These are phyloP conservation scores for Euplexia lucipara DNA, from an alignment of 2,888 invertebrate species.

Conservation along the genomic window DNA sequence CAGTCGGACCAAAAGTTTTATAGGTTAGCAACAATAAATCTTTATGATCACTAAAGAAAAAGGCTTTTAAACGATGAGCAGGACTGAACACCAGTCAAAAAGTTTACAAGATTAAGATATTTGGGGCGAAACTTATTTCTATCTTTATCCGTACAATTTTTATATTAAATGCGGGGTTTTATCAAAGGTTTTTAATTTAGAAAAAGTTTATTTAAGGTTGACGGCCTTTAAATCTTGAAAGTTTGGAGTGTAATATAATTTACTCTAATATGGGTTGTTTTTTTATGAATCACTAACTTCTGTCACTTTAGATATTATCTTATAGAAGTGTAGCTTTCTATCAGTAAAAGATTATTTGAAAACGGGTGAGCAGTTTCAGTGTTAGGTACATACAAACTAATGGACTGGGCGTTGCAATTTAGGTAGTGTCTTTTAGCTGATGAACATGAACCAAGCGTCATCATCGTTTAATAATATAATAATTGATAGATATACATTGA, in stretches of 20 bases:
- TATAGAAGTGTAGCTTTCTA: too few relatives aligned
- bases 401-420: too few relatives aligned
- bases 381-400: too few relatives aligned
- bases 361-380: too few relatives aligned
- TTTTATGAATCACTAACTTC: not conserved
- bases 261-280: not conserved
- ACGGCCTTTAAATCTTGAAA: not conserved
- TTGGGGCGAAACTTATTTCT: slow-evolving; percentile 30
- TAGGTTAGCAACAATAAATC: slow-evolving; percentile 57
- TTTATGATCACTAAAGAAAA: slow-evolving; percentile 59
- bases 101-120: slow-evolving; percentile 53
- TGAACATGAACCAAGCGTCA: too few relatives aligned
- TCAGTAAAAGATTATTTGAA: too few relatives aligned
- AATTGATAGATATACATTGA: too few relatives aligned
- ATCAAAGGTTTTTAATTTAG: slow-evolving; percentile 41
- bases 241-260: not conserved
- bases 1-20: slow-evolving; percentile 58
- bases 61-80: slow-evolving; percentile 38
- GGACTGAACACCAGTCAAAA: slow-evolving; percentile 43
- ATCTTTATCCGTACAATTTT: slow-evolving; percentile 29
- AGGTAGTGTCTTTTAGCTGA: too few relatives aligned
- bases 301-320: too few relatives aligned
- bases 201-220: slow-evolving; percentile 11
- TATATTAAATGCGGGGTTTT: slow-evolving; percentile 24
- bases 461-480: too few relatives aligned